Evolutionary conservation across 2,113 vertebrate species (phyloP), one percentile per base, ranked within the genome.

Genomic region (Garra rufa): DNA sequence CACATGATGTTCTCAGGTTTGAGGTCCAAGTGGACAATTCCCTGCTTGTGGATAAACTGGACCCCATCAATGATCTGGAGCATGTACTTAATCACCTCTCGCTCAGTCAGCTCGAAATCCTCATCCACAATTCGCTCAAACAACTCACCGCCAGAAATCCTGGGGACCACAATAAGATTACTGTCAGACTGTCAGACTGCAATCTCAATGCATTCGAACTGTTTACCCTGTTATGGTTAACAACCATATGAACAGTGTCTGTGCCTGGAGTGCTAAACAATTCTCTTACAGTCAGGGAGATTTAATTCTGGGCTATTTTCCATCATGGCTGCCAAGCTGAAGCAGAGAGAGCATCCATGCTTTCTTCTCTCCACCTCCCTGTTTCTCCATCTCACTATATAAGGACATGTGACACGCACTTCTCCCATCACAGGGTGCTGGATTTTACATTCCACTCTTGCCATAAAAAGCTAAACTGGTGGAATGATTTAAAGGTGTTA

Each of bases 1-100:
- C 98, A 99, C 98, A 99, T 99, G 91, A 99, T 99, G 92, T 99
- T 99, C 93, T 99, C 98, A 0, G 98, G 98, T 87, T 99, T 99
- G 82, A 99, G 95, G 93, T 99, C 98, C 70, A 99, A 93, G 92
- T 99, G 98, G 44, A 99, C 98, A n/a, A 99, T 98, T 85, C 95
- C 98, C 91, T 99, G 97, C 83, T 96, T 95, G 92, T 99, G 98
- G 93, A 99, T 98, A 91, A 96, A 99, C 89, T 92, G 94, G 74
- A 99, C 98, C 0, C 98, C 98, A 81, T 98, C 98, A 0, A 97
- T 95, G 89, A 99, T 99, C 93, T 99, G 98, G 87, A 95, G 94
- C 98, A 99, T 99, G 89, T 99, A 99, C 92, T 97, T 97, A 88
- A 99, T 99, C 85, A 98, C 98, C 84, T 99, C 98, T 8, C 97